These are phyloP conservation scores for Coelopa frigida DNA, from an alignment of 1,140 invertebrate genomes.

Conservation along the genomic window DNA sequence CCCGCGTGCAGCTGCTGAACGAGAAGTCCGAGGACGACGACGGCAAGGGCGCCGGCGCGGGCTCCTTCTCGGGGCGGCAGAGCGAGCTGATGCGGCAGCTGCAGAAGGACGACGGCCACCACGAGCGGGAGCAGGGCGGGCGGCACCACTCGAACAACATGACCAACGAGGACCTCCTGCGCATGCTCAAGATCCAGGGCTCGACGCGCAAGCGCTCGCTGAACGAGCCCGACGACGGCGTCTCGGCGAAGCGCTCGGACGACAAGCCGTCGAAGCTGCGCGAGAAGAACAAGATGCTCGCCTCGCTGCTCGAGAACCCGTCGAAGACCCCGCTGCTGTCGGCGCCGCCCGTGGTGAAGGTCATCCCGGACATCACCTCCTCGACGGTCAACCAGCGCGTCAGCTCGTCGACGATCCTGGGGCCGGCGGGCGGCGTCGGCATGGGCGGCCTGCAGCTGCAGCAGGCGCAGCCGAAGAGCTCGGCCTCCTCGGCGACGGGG, in stretches of 20 bases:
- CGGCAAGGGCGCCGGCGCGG: conserved; percentile 42
- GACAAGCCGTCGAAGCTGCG: conserved; percentile 60
- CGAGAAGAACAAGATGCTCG: conserved; percentile 81
- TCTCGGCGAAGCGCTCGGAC: conserved; percentile 49
- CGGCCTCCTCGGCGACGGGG: conserved; percentile 49
- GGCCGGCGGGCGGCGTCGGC: conserved; percentile 30
- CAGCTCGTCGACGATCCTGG: conserved; percentile 23
- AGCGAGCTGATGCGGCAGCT: conserved; percentile 75
- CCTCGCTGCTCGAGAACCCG: conserved; percentile 70
- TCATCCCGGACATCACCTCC: conserved; percentile 56
- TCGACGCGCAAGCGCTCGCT: conserved; percentile 61
- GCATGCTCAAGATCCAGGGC: conserved; percentile 49
- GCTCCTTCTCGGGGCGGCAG: conserved; percentile 47
- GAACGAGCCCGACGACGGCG: conserved; percentile 56
- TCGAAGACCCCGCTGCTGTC: conserved; percentile 59
- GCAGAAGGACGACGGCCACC: conserved; percentile 55
- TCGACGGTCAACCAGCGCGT: conserved; percentile 29
- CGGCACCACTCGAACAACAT: conserved; percentile 13
- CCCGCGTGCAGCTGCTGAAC: conserved; percentile 75
- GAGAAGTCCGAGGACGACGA: conserved; percentile 75
- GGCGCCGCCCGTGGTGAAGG: conserved; percentile 51
- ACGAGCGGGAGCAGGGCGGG: conserved; percentile 35
- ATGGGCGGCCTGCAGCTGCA: conserved; percentile 23
- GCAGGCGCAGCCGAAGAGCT: too few relatives aligned
- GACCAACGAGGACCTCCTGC: conserved; percentile 40